Evolutionary conservation across 2,888 invertebrate species (phyloP), one percentile per base, ranked within the genome.

Genomic region (Penaeus monodon): DNA sequence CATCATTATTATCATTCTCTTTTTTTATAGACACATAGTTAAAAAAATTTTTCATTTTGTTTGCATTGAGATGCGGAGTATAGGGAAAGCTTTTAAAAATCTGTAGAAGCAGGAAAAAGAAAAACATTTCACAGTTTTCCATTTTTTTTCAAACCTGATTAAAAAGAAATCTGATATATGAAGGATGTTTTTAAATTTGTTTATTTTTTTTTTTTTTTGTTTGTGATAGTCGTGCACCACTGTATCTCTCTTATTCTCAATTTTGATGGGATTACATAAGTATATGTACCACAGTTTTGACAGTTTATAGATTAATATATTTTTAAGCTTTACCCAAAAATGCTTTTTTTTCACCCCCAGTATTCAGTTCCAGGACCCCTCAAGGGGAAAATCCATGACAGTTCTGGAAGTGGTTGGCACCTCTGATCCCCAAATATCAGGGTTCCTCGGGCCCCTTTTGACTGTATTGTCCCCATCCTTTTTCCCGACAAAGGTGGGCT

Each of bases 1-100:
- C 38, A 38, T 38, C 38, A 38, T 38, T 7, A 38, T 38, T 8
- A 38, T 2, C 38, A 38, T 6, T 8, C 8, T 38, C 7, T 38
- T 8, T 38, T 6, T 2, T 38, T 8, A 38, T 38, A 38, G 38
- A 8, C 7, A 38, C 38, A 38, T 38, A 8, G 38, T 38, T 8
- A 6, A 4, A 2, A 38, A 33, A 33, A 33, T 33, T 44, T 89
- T 88, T 38, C 87, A 90, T 70, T 98, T 98, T 93, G 98, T 94
- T 99, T 92, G 97, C 98, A 83, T 99, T 64, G 99, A 99, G 93
- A 96, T 99, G 94, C 97, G 91, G 99, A 99, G 93, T 99, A 99
- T 92, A 95, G 99, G 95, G 99, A 99, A 92, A 97, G 97, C 91
- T 99, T 90, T 94, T 99, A n/a, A n/a, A 85, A 95, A 95, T 88